Evolutionary conservation across 2,888 invertebrate species (phyloP), one percentile per base, ranked within the genome.

Genomic region (Andricus curvator): DNA sequence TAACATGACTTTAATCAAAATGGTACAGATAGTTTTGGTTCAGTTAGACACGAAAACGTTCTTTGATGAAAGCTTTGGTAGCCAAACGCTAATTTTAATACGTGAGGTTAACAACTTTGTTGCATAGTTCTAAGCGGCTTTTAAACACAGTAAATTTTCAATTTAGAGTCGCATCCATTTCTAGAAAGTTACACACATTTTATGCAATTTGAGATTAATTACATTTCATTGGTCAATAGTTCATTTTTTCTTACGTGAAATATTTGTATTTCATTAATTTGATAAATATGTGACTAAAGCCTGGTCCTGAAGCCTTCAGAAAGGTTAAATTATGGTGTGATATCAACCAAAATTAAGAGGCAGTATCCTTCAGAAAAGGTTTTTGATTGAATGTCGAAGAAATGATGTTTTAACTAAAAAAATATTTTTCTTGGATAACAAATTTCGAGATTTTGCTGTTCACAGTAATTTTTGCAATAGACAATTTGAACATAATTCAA

Each of bases 101-200:
- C 44, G 17, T 48, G 4, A 5, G 17, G 9, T 68, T 17, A 48
- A 68, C 29, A 68, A 68, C 48, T 29, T 68, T 68, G 68, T 29
- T 48, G n/a, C n/a, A n/a, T n/a, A 51, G 70, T 15, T 48, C 70
- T 70, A 51, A 70, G 70, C 48, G 48, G 48, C 44, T 70, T 70
- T 70, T 70, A 25, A 70, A 51, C 11, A 20, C 11, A 51, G 20
- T 70, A 20, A 29, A 70, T 44, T 70, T 29, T 29, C 48, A 51
- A 70, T 51, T 20, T 11, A 44, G 4, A 70, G 9, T 70, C 48
- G 25, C 48, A 70, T 51, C 48, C 29, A 48, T 25, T 20, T 48
- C 48, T 2, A 9, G 20, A 48, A 70, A 70, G 68, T 70, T 70
- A 48, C 20, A 48, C 17, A 51, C 29, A 68, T 5, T 9, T 8